Conservation (phyloP, 2,797 vertebrate species). For the Clamator glandarius region DNA sequence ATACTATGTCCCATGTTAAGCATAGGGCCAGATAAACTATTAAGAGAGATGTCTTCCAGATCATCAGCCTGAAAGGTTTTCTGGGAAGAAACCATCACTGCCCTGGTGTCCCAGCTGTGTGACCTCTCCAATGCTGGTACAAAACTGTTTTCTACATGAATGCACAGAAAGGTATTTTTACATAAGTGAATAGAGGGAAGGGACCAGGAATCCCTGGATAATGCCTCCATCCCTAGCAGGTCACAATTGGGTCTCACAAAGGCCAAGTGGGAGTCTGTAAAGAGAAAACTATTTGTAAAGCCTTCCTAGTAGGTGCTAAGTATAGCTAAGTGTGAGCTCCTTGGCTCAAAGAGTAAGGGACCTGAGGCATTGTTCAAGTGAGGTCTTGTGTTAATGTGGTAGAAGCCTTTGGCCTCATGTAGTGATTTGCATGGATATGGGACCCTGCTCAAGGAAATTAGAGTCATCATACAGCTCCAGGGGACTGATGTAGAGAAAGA, state of each 20-base stretch:
- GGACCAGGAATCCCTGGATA: not conserved
- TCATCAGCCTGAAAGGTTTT: not conserved
- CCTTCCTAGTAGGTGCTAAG: constrained; percentile 11
- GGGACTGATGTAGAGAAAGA: not conserved
- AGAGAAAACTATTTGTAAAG: not conserved
- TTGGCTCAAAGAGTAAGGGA: constrained; percentile 7
- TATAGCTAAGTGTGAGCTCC: not conserved
- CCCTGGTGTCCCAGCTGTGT: not conserved
- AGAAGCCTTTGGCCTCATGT: not conserved
- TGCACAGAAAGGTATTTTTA: not conserved
- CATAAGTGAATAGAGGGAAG: not conserved
- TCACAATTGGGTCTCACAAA: not conserved
- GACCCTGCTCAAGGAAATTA: not conserved
- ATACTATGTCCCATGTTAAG: constrained; percentile 17
- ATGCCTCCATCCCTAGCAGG: not conserved
- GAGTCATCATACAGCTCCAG: not conserved
- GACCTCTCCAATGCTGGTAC: not conserved
- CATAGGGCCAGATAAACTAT: not conserved
- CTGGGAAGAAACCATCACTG: not conserved
- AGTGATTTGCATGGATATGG: not conserved
- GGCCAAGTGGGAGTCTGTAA: not conserved
- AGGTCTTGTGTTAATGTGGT: not conserved
- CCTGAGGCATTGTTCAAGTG: constrained; percentile 4
- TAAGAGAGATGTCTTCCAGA: constrained; percentile 18
- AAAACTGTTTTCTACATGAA: not conserved